Percentiles rank a stretch among this genome's conserved stretches.
Conservation (phyloP, 2,113 vertebrate genomes). For the Aphyosemion australe region DNA sequence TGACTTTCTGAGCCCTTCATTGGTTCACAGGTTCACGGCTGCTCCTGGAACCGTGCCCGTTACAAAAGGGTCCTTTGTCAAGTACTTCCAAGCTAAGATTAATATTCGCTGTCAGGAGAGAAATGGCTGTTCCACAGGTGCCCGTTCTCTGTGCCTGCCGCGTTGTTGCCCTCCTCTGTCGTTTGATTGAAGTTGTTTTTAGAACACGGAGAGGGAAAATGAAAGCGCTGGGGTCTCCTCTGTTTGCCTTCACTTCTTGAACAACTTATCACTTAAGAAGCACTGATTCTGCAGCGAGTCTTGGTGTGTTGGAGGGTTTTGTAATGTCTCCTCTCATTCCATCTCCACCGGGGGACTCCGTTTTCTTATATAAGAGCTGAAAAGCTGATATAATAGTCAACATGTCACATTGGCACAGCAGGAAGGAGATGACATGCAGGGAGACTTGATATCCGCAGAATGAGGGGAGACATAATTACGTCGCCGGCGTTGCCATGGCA, state of each 20-base stretch:
- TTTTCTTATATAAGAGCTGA: conserved; percentile 72
- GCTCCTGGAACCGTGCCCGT: conserved; percentile 51
- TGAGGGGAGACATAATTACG: conserved; percentile 79
- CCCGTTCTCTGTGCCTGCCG: conserved; percentile 48
- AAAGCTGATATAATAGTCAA: conserved; percentile 74
- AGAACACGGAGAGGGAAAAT: conserved; percentile 60
- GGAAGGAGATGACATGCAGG: conserved; percentile 73
- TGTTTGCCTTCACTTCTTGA: conserved; percentile 60
- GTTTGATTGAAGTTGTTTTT: conserved; percentile 73
- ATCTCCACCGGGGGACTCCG: conserved; percentile 64
- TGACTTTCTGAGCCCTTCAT: conserved; percentile 64
- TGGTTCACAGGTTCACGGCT: conserved; percentile 67
- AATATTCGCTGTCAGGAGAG: conserved; percentile 70
- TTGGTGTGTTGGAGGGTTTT: conserved; percentile 48
- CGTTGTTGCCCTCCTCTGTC: conserved; percentile 58
- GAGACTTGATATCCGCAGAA: conserved; percentile 78
- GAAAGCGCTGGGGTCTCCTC: conserved; percentile 55
- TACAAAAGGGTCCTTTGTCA: conserved; percentile 65
- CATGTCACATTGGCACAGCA: conserved; percentile 71
- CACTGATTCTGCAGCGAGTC: conserved; percentile 17
- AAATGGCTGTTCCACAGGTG: conserved; percentile 74
- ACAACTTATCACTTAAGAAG: conserved; percentile 40
- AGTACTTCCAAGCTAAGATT: conserved; percentile 69
- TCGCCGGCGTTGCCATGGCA: conserved; percentile 82
- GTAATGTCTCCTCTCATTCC: conserved; percentile 34